Conservation (phyloP, 2,113 vertebrate species). For the Leucoraja erinaceus region DNA sequence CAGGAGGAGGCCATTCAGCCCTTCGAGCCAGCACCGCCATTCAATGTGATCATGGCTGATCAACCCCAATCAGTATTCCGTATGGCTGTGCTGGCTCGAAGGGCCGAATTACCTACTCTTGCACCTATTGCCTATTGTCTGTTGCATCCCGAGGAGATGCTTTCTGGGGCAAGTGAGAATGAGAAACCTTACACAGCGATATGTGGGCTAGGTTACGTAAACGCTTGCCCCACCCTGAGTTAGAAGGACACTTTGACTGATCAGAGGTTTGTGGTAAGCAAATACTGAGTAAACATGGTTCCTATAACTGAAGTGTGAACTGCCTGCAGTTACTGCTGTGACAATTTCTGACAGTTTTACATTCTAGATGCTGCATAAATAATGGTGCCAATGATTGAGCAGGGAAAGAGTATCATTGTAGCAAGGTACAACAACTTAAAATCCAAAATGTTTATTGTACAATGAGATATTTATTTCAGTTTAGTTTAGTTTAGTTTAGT, state of each 20-base stretch:
- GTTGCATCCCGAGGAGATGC: too few species aligned
- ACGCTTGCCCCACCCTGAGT: not conserved
- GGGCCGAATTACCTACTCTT: too few species aligned
- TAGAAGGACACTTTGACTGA: not conserved
- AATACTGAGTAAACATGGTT: not conserved
- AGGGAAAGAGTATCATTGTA: not conserved
- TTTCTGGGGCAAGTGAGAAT: too few species aligned
- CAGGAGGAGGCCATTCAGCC: too few species aligned
- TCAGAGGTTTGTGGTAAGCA: slow-evolving; percentile 18
- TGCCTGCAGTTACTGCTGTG: not conserved
- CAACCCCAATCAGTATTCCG: too few species aligned
- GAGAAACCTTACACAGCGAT: not conserved
- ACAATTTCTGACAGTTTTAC: not conserved
- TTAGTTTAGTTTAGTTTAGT: too few species aligned
- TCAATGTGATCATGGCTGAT: too few species aligned
- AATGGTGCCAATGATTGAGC: not conserved
- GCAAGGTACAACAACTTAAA: not conserved
- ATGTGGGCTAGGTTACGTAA: not conserved
- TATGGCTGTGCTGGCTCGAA: too few species aligned
- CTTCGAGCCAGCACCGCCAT: too few species aligned
- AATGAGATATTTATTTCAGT: too few species aligned
- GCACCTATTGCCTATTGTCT: too few species aligned
- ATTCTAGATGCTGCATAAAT: not conserved
- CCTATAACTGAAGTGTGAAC: not conserved
- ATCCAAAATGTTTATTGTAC: not conserved